Conservation (phyloP, 2,888 invertebrate species). For the Drosophila fulvimacula region DNA sequence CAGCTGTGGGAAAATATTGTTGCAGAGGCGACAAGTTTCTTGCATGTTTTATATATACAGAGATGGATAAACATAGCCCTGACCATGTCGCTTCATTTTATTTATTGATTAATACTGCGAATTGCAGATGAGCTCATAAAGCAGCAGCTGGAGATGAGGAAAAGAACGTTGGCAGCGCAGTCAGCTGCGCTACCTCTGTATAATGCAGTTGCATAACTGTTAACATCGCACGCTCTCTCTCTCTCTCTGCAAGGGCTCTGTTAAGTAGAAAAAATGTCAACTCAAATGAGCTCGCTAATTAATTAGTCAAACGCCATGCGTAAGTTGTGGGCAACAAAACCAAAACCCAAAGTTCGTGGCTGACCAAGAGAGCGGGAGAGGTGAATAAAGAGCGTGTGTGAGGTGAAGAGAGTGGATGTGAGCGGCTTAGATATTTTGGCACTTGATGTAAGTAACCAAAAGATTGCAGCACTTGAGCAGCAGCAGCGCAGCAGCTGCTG, state of each 20-base stretch:
- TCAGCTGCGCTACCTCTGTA: too few species aligned
- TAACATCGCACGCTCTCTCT: not conserved
- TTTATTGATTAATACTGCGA: slow-evolving; percentile 39
- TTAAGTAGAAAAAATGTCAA: slow-evolving; percentile 37
- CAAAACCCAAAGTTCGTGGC: slow-evolving; percentile 27
- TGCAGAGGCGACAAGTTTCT: slow-evolving; percentile 36
- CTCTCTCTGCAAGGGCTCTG: not conserved
- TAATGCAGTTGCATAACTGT: slow-evolving; percentile 17
- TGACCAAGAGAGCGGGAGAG: not conserved
- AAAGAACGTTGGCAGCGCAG: slow-evolving; percentile 1
- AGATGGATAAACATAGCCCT: slow-evolving; percentile 15
- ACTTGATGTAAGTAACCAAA: slow-evolving; percentile 50
- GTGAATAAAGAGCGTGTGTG: not conserved
- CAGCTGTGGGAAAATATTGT: slow-evolving; percentile 62
- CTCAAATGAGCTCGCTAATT: slow-evolving; percentile 54
- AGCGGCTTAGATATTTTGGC: slow-evolving; percentile 45
- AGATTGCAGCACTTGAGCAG: slow-evolving; percentile 54
- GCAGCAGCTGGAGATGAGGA: slow-evolving; percentile 3
- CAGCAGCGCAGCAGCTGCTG: slow-evolving; percentile 17
- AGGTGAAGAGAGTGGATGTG: slow-evolving; percentile 1
- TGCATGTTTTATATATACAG: slow-evolving; percentile 34
- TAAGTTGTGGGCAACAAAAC: slow-evolving; percentile 18
- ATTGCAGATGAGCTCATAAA: slow-evolving; percentile 51
- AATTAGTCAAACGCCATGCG: slow-evolving; percentile 50
- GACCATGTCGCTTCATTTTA: slow-evolving; percentile 13